Evolutionary conservation across 2,888 invertebrate species (phyloP), one percentile per base, ranked within the genome.

Genomic region (Zygogramma bicolorata): DNA sequence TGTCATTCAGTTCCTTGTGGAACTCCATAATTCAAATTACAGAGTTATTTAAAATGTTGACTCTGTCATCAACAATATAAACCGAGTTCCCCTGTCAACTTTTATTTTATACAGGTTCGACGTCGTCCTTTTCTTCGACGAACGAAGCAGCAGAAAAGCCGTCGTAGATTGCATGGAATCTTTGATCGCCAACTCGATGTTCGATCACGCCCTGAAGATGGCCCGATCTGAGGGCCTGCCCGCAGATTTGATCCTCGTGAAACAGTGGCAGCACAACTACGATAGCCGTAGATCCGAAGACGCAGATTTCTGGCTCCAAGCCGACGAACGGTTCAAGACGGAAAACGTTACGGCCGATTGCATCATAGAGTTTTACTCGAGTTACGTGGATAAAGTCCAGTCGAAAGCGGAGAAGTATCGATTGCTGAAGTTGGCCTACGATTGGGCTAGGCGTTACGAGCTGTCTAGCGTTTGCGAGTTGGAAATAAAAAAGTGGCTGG

Each of bases 361-460:
- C 18, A 90, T 93, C 0, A 90, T 92, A 0, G 88, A 91, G 75
- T 94, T 94, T 83, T 90, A 92, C 46, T 86, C 91, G 0, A 87
- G 89, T 66, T 88, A 90, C 73, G 89, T 90, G 0, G 88, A 88
- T 2, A 88, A 89, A 73, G 88, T 92, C 31, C 81, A 81, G 0
- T 86, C 89, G 22, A 74, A 80, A 4, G 70, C 81, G 3, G 86
- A 86, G 69, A 91, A 89, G 77, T 92, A 91, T 82, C 88, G 90
- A 34, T 77, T 86, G 31, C 75, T 85, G 29, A 85, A 84, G 73
- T 71, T 84, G 58, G 84, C 86, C 0, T 82, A 84, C 29, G 77
- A 82, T n/a, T 88, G 87, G 87, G 81, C 86, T 1, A 78, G 72
- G 40, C 77, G 80, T 25, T 78, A 81, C 70, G 77, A 85, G 8